Evolutionary conservation across 2,888 invertebrate species (phyloP).

Genomic region (Acronicta leporina): DNA sequence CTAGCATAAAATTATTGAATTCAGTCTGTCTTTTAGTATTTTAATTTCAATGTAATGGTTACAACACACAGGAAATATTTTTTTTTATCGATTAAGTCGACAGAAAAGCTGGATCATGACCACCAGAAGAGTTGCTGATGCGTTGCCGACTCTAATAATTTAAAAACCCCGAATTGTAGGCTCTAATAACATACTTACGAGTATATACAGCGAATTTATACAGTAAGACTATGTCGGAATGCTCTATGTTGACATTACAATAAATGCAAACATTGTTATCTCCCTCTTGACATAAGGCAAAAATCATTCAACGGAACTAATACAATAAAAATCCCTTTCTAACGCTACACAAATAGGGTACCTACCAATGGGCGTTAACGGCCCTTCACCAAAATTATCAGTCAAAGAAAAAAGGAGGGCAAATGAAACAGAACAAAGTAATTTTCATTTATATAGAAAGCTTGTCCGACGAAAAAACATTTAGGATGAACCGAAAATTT

Average conservation of each 20-base stretch:
- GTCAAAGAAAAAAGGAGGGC: slow-evolving; percentile 16
- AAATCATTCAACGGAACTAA: background rate
- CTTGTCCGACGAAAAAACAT: slow-evolving; percentile 27
- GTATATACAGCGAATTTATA: no score
- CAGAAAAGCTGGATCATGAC: no score
- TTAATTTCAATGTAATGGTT: no score
- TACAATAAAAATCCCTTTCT: background rate
- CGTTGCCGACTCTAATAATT: no score
- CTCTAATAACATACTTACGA: no score
- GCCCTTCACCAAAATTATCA: slow-evolving; percentile 12
- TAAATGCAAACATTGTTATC: background rate
- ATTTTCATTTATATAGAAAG: slow-evolving; percentile 49
- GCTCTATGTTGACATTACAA: background rate
- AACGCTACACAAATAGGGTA: slow-evolving; percentile 3
- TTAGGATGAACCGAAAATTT: slow-evolving; percentile 23
- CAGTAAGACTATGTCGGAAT: background rate
- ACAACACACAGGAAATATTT: no score
- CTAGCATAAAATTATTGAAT: no score
- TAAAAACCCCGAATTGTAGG: no score
- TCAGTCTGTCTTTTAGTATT: no score
- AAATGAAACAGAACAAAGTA: slow-evolving; percentile 36
- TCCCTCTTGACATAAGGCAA: no score
- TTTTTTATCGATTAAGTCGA: no score
- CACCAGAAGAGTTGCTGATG: no score
- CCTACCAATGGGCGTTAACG: slow-evolving; percentile 8